Conservation (phyloP, 2,113 vertebrate species). For the Patagioenas fasciata region DNA sequence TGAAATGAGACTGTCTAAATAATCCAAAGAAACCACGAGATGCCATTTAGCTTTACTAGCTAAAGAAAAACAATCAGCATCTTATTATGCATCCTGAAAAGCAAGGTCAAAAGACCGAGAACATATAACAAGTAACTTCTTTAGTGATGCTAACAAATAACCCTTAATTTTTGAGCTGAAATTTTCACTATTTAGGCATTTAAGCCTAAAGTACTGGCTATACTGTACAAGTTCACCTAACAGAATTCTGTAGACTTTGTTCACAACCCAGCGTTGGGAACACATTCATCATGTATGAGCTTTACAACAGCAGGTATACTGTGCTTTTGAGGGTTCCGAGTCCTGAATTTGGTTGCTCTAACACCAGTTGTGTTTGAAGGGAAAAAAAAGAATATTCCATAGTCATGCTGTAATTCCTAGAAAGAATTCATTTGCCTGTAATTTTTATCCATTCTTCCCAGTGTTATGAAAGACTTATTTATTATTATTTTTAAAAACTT, state of each 20-base stretch:
- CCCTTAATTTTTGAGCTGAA: background rate
- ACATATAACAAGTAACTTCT: background rate
- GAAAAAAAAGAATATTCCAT: background rate
- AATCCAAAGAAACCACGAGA: background rate
- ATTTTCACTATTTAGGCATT: background rate
- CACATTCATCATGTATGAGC: fast-evolving
- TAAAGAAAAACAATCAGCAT: background rate
- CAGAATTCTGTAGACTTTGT: background rate
- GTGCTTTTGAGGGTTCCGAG: background rate
- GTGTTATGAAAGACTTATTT: background rate
- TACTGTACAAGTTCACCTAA: background rate
- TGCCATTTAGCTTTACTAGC: background rate
- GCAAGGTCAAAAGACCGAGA: background rate
- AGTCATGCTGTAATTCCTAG: background rate
- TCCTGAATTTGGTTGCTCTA: background rate
- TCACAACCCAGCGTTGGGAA: background rate
- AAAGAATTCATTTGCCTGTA: background rate
- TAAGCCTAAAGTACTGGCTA: background rate
- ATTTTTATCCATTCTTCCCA: background rate
- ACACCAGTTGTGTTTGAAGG: background rate
- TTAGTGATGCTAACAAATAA: background rate
- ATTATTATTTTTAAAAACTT: background rate
- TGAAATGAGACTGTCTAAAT: background rate
- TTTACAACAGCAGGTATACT: background rate
- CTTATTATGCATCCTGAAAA: background rate